Conservation (phyloP, 2,797 vertebrate genomes). For the Etheostoma nigrum region DNA sequence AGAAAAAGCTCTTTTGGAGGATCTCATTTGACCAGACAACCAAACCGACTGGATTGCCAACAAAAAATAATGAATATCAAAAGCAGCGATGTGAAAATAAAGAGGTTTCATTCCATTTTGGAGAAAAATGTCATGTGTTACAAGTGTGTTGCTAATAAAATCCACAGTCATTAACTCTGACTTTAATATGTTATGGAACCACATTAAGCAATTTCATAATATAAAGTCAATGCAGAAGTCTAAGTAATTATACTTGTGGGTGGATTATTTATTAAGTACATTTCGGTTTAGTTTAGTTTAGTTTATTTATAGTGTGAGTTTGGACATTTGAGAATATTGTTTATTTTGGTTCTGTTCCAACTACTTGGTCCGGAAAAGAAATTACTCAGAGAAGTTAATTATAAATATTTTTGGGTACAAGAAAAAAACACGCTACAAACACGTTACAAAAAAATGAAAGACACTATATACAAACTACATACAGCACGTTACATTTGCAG, state of each 20-base stretch:
- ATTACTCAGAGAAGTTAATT: no score
- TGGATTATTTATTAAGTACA: not conserved
- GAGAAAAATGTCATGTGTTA: not conserved
- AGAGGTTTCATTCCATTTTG: conserved; percentile 29
- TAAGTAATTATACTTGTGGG: not conserved
- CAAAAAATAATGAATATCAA: conserved; percentile 33
- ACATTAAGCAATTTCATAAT: not conserved
- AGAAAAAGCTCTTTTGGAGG: conserved; percentile 15
- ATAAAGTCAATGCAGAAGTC: not conserved
- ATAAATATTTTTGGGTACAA: no score
- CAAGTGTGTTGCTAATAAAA: not conserved
- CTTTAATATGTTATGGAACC: not conserved
- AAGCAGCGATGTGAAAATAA: conserved; percentile 21
- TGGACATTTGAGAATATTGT: not conserved
- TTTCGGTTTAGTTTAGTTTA: not conserved
- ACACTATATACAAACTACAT: no score
- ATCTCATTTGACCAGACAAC: conserved; percentile 40
- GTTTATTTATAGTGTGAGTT: not conserved
- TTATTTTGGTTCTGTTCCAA: no score
- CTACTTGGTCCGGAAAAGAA: no score
- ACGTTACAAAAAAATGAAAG: no score
- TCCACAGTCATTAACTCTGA: conserved; percentile 12
- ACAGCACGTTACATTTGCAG: no score
- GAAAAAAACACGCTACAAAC: no score
- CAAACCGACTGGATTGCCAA: conserved; percentile 23